Base-by-base conservation (phyloP, 2,888 invertebrate species). In the Thecophora atra region DNA sequence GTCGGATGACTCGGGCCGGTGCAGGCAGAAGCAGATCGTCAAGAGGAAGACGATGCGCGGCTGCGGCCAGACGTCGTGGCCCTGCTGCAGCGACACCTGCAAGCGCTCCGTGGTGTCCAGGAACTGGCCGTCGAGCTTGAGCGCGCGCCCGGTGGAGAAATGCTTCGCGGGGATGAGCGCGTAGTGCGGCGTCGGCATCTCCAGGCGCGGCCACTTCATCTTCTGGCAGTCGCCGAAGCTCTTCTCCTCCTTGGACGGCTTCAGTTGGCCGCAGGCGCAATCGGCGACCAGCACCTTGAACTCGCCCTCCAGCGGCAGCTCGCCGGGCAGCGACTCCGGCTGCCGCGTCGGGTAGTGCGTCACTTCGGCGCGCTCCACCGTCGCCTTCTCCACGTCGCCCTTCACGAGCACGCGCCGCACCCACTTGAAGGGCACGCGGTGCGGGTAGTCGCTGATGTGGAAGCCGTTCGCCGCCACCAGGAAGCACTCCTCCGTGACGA, bases 91-190 rank as follows among this genome's bases (percentile, higher is more conserved):
- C 85, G 94, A 94, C 58, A 94, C 87, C 73, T 89, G 89, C 85
- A 94, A 93, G 68, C 92, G 91, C 81, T 93, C 91, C 11, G 94
- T 92, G 71, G 93, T 84, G 8, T 92, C 87, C 77, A 93, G 92
- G 47, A 94, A 89, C 81, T 91, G 90, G 76, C 88, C 90, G 76
- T 87, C 86, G 71, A 91, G 88, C 77, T 24, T 63, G 3, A 63
- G 63, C 13, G 42, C 37, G n/a, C 63, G 21, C 3, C 63, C 63
- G 24, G 73, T 88, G 1, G 42, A 19, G 21, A 64, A 47, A 2
- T 56, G 21, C 19, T 37, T 63, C 11, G 63, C 21, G 6, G 37
- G n/a, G 19, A 63, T 19, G 8, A 21, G 30, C 5, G 42, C 63
- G 21, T 63, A 63, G 17, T 3, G 42, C 3, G 64, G 19, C 6